Base-by-base conservation (phyloP, 1,140 invertebrate species). In the Penaeus japonicus region DNA sequence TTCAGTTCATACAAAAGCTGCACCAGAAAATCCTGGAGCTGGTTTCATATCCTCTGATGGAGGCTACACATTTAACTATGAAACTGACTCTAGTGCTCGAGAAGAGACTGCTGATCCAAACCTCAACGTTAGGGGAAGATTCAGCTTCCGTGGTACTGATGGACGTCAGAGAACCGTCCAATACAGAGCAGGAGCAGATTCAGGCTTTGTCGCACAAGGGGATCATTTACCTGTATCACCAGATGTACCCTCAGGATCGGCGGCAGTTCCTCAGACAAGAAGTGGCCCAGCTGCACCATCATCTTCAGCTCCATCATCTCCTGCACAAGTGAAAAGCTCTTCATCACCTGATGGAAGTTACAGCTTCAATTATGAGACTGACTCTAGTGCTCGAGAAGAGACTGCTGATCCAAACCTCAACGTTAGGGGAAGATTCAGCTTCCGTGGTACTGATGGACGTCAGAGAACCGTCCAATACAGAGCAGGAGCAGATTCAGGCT, bases 31-130 rank as follows among this genome's bases (percentile, higher is more conserved):
- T 73, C 15, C n/a, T 0, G 65, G 32, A 73, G 22, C 3, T 32
- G 32, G 65, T 7, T 2, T 47, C 12, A 12, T 47, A 47, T 47
- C 39, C 0, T 73, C 65, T n/a, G 89, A 89, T 85, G 88, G 54
- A 30, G 65, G 57, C 20, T 90, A 89, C 47, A 47, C 59, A 7
- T 89, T 85, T 59, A 62, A 47, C 17, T 90, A 89, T 65, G 62
- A 89, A n/a, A 87, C 90, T n/a, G 91, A 91, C 65, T 90, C 87
- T 17, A 89, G 91, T 59, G 65, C 65, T n/a, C 47, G 90, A 27
- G 39, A 87, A 59, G 73, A 78, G 47, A 57, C 32, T 17, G 32
- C 85, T 15, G 85, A 87, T 53, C 17, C 35, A 54, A 78, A 87
- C 53, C 27, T 87, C 10, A 87, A 87, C 27, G 73, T 87, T 20